A percentile compares a stretch with the other conserved stretches of the same genome.
Evolutionary conservation across 2,888 invertebrate genomes (phyloP).

Genomic region (Octonoba sinensis): DNA sequence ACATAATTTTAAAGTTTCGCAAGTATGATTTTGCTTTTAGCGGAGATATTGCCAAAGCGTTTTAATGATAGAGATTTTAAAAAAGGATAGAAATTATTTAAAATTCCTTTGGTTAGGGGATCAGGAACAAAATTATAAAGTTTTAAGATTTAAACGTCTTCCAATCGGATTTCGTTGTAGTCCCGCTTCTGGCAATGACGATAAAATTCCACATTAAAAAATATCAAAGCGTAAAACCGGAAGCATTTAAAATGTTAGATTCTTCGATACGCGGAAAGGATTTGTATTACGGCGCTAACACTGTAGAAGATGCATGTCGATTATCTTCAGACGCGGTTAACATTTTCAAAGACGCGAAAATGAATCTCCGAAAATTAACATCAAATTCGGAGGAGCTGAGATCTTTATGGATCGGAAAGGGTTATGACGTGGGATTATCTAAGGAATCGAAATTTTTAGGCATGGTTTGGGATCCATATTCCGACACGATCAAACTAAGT

Average conservation of each 20-base stretch:
- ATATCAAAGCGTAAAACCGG: neutral
- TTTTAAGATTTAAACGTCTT: neutral
- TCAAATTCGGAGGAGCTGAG: too few relatives aligned
- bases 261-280: neutral
- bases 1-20: neutral
- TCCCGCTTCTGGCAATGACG: neutral
- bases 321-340: too few relatives aligned
- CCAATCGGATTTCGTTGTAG: too few relatives aligned
- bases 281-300: too few relatives aligned
- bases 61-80: conserved; percentile 5
- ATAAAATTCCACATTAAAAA: neutral
- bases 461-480: neutral
- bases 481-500: neutral
- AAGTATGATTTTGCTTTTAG: neutral
- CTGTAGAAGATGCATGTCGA: too few relatives aligned
- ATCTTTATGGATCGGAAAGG: too few relatives aligned
- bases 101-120: neutral
- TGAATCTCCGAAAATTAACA: too few relatives aligned
- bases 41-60: neutral
- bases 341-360: too few relatives aligned
- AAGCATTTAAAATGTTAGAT: conserved; percentile 1
- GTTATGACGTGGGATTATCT: too few relatives aligned
- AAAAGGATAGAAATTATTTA: neutral
- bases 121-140: neutral
- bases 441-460: too few relatives aligned